Conservation (phyloP, 1,140 invertebrate genomes). For the Epicauta chinensis region DNA sequence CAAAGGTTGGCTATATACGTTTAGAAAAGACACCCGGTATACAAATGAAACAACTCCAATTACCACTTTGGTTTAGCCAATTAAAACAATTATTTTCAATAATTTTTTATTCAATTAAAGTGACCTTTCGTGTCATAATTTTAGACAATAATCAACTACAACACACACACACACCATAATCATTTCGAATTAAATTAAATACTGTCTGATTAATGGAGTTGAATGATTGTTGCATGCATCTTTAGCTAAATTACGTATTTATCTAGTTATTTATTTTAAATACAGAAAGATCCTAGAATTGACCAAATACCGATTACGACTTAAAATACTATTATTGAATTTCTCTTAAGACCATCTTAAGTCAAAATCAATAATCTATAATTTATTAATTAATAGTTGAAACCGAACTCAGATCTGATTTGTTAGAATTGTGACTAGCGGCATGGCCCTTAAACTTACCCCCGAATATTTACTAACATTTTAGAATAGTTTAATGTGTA, state of each 20-base stretch:
- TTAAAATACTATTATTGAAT: not conserved
- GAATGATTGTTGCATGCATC: too few species aligned
- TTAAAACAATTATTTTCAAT: too few species aligned
- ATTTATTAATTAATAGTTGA: too few species aligned
- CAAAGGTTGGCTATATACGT: not conserved
- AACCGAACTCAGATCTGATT: conserved; percentile 10
- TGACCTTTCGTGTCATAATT: too few species aligned
- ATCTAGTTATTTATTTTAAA: not conserved
- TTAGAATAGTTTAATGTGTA: conserved; percentile 35
- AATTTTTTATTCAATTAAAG: too few species aligned
- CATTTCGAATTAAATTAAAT: too few species aligned
- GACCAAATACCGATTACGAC: not conserved
- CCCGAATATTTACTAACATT: conserved; percentile 24
- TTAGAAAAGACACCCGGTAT: too few species aligned
- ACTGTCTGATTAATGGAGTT: too few species aligned
- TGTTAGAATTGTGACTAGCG: conserved; percentile 41
- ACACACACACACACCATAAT: too few species aligned
- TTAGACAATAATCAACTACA: too few species aligned
- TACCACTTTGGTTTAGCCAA: too few species aligned
- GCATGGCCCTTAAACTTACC: conserved; percentile 32
- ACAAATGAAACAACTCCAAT: too few species aligned
- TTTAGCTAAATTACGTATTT: not conserved
- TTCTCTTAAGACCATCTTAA: not conserved
- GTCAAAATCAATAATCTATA: not conserved
- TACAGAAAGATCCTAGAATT: not conserved